Percentiles rank a stretch among this genome's conserved stretches.
Conservation (phyloP, 1,140 invertebrate species). For the Panagrolaimus sp. region DNA sequence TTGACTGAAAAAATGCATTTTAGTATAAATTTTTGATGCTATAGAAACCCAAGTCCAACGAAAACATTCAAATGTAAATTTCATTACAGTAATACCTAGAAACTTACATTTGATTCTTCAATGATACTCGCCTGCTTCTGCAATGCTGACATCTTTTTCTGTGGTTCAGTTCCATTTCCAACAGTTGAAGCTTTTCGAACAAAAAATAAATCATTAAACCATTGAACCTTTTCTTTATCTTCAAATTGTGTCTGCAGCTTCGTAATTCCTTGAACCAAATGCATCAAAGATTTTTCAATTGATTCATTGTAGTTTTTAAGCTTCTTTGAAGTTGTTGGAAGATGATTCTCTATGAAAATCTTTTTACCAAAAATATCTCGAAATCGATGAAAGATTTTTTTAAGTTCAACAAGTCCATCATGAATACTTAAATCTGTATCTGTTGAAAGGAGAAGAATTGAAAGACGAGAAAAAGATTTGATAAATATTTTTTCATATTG, state of each 20-base stretch:
- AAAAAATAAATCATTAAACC: background rate
- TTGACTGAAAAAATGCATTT: background rate
- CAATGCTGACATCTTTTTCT: background rate
- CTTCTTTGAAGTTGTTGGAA: constrained; percentile 20
- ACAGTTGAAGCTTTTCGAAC: no score
- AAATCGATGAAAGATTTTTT: constrained; percentile 1
- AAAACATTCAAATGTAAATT: background rate
- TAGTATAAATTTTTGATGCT: no score
- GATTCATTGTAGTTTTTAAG: constrained; percentile 20
- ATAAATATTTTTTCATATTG: constrained; percentile 11
- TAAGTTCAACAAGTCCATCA: background rate
- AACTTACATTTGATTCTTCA: constrained; percentile 15
- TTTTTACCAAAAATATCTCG: constrained; percentile 9
- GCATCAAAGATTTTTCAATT: constrained; percentile 11
- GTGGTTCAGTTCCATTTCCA: background rate
- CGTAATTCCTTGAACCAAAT: background rate
- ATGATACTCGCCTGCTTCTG: constrained; percentile 12
- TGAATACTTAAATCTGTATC: background rate
- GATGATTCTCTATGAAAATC: constrained; percentile 15
- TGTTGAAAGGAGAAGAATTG: background rate
- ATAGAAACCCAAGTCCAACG: no score
- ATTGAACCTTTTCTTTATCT: background rate
- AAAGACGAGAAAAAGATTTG: background rate
- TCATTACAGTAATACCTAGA: background rate
- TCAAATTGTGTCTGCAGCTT: background rate